phyloP scores from a whole-genome alignment of 2,888 invertebrate species.

The Mythimna vitellina region DNA sequence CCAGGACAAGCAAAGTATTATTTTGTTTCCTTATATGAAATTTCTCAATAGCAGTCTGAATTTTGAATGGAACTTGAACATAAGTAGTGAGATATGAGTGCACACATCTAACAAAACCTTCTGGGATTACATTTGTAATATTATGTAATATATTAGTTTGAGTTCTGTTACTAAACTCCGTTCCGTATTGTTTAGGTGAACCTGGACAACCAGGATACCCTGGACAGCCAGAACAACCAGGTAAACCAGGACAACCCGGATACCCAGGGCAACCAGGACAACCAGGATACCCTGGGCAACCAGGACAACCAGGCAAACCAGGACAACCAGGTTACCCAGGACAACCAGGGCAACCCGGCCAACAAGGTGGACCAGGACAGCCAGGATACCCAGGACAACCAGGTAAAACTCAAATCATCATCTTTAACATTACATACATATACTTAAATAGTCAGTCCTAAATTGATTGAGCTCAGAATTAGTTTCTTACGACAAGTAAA shows the following conservation, averaged over 20 bases:
- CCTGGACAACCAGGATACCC: conserved; percentile 62
- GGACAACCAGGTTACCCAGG: conserved; percentile 20
- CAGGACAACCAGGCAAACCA: conserved; percentile 43
- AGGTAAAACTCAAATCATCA: conserved; percentile 64
- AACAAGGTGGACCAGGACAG: conserved; percentile 29
- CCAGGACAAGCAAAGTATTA: neutral
- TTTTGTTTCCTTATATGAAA: too few species aligned
- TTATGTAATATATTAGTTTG: neutral
- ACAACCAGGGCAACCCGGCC: conserved; percentile 36
- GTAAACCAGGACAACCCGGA: conserved; percentile 77
- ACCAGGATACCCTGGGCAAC: conserved; percentile 66
- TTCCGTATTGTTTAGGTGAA: neutral
- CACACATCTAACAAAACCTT: too few species aligned
- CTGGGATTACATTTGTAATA: too few species aligned
- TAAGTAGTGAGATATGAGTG: neutral
- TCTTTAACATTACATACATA: too few species aligned
- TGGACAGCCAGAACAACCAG: conserved; percentile 76
- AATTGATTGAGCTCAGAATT: neutral
- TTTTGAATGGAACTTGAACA: neutral
- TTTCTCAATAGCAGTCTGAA: too few species aligned
- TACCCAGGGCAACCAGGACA: conserved; percentile 67
- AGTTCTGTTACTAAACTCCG: neutral
- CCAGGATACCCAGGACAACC: conserved; percentile 79
- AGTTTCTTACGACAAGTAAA: neutral
- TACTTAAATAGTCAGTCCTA: too few species aligned